Base-by-base conservation (phyloP, 2,888 invertebrate genomes). In the Spatulosminthurus flaviceps region DNA sequence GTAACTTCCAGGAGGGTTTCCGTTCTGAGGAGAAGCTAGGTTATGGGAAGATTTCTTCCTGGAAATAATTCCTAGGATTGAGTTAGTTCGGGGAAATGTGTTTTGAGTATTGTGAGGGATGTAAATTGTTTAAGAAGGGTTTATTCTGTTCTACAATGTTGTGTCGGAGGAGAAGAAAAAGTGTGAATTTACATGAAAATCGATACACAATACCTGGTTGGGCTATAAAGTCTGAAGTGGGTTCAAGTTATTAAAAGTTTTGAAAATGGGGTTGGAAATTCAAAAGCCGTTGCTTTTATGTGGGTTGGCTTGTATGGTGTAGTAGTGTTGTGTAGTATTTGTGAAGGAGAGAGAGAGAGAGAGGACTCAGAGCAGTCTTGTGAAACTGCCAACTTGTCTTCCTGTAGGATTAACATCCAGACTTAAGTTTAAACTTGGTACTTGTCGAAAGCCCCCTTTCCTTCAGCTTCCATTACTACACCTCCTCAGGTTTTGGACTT, bases 221-320 rank as follows among this genome's bases (percentile, higher is more conserved):
- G n/a, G 51, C 51, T 51, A 51, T 51, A 51, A 51, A 51, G 75
- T 28, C 75, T 75, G 61, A 42, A 75, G 61, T 75, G 22, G 75
- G 64, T 64, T 75, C 75, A 75, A 28, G 64, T 75, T 74, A 74
- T 74, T 75, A 75, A 75, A 75, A 75, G 64, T 75, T 75, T 41
- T 51, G 51, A 51, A 51, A 51, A 51, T 51, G 51, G 51, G 51
- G 5, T 19, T 51, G 51, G 51, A 51, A 51, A 51, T 51, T 51
- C 51, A 51, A 51, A 51, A 34, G 34, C 34, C n/a, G 51, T 51
- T 51, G 51, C 16, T 13, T 19, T 13, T 51, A n/a, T n/a, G 51
- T 51, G 5, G 51, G 51, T 11, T 51, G 16, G 2, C 2, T 51
- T 19, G 16, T 19, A 9, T 9, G 9, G 13, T 41, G 41, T 13